Percentiles rank a stretch among this genome's conserved stretches.
These are phyloP conservation scores for Siphonodentalium dalli DNA, from an alignment of 2,888 invertebrate species.

Conservation along the genomic window DNA sequence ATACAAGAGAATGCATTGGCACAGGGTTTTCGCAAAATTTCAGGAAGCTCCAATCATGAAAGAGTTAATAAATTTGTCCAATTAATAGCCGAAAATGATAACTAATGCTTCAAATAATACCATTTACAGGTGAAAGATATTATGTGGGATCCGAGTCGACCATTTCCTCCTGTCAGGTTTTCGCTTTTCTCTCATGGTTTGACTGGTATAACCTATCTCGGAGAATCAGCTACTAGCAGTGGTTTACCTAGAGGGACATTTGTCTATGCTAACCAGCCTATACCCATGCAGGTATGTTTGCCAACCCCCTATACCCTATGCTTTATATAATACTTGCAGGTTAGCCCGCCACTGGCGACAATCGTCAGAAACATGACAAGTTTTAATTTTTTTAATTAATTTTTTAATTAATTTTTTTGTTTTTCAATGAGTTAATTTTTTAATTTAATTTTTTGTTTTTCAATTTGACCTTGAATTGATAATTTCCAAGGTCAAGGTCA, in stretches of 20 bases:
- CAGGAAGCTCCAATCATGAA: no score
- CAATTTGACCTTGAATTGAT: no score
- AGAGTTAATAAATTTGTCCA: no score
- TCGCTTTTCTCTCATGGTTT: constrained; percentile 60
- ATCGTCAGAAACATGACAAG: no score
- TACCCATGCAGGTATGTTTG: constrained; percentile 55
- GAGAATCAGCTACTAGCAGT: constrained; percentile 61
- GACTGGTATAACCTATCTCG: constrained; percentile 61
- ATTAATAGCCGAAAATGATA: no score
- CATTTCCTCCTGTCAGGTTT: constrained; percentile 61
- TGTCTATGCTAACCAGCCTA: constrained; percentile 61
- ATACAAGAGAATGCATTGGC: no score
- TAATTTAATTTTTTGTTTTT: no score
- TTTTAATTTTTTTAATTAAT: neutral
- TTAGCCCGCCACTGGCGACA: no score
- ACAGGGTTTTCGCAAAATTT: no score
- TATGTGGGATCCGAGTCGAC: constrained; percentile 56
- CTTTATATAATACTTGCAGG: no score
- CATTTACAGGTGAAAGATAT: constrained; percentile 55
- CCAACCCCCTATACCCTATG: neutral
- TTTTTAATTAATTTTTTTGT: neutral
- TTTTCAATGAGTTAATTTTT: neutral
- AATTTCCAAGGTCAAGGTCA: no score
- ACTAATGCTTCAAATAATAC: neutral
- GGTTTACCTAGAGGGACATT: constrained; percentile 63